Conservation (phyloP, 2,888 invertebrate genomes). For the Platycheirus albimanus region DNA sequence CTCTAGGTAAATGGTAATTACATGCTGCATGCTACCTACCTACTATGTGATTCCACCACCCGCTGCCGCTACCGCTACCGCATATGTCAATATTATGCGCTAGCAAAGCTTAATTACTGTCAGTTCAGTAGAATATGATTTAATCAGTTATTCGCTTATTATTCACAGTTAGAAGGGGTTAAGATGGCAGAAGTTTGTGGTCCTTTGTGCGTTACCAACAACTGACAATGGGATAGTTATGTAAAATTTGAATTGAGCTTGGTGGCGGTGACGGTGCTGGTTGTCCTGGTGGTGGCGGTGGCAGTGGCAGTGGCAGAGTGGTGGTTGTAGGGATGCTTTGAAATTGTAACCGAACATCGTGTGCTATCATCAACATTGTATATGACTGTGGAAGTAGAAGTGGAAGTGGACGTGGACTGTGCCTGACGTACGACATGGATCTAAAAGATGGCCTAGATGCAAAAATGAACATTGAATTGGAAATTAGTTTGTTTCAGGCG, state of each 20-base stretch:
- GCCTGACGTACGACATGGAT: no score
- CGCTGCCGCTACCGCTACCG: constrained; percentile 30
- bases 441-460: constrained; percentile 12
- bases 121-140: constrained; percentile 70
- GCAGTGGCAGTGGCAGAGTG: neutral
- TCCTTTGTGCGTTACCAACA: constrained; percentile 51
- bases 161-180: constrained; percentile 49
- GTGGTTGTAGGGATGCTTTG: constrained; percentile 4
- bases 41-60: constrained; percentile 15
- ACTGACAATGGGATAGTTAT: constrained; percentile 48
- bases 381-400: neutral
- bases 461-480: constrained; percentile 26
- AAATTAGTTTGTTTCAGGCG: constrained; percentile 19
- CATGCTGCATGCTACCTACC: constrained; percentile 49
- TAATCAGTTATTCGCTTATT: constrained; percentile 72
- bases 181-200: constrained; percentile 9
- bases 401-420: no score
- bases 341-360: constrained; percentile 24
- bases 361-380: neutral
- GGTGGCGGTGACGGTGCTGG: neutral
- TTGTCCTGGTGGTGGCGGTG: neutral
- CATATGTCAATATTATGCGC: constrained; percentile 66
- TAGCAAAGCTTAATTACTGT: constrained; percentile 66
- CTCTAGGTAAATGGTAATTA: constrained; percentile 70
- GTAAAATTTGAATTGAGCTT: constrained; percentile 25